Conservation (phyloP, 2,797 vertebrate species). For the Tolypeutes matacus region DNA sequence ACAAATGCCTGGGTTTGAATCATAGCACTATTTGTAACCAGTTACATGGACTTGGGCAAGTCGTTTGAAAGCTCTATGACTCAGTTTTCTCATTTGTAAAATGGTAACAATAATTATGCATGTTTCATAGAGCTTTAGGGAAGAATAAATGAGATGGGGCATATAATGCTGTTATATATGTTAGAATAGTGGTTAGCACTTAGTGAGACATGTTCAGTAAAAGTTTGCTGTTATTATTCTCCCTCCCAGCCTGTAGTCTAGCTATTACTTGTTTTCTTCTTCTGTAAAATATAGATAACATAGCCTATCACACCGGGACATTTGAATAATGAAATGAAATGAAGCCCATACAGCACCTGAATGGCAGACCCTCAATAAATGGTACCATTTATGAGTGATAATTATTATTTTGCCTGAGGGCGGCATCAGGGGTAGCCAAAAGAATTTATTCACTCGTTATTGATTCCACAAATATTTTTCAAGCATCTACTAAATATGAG, state of each 20-base stretch:
- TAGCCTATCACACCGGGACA: neutral
- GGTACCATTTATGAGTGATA: neutral
- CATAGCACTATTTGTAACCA: neutral
- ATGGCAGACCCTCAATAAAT: conserved; percentile 17
- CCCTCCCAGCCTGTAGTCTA: neutral
- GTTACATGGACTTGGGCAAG: neutral
- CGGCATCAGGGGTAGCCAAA: conserved; percentile 8
- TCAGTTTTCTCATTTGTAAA: conserved; percentile 25
- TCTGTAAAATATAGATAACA: conserved; percentile 32
- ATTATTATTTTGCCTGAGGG: conserved; percentile 15
- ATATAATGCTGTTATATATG: neutral
- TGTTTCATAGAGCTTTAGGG: conserved; percentile 15
- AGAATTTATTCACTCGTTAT: conserved; percentile 3
- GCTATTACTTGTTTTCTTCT: neutral
- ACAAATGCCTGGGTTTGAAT: neutral
- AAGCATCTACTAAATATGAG: neutral
- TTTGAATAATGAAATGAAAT: conserved; percentile 17
- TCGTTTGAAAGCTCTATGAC: conserved; percentile 1
- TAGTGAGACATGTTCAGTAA: neutral
- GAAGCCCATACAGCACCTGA: neutral
- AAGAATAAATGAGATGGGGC: conserved; percentile 22
- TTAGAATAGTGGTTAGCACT: neutral
- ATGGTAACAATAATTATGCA: neutral
- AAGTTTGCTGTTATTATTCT: neutral
- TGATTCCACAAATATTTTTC: conserved; percentile 37